These are phyloP conservation scores for Telenomus remus DNA, from an alignment of 1,140 invertebrate genomes.

Conservation along the genomic window DNA sequence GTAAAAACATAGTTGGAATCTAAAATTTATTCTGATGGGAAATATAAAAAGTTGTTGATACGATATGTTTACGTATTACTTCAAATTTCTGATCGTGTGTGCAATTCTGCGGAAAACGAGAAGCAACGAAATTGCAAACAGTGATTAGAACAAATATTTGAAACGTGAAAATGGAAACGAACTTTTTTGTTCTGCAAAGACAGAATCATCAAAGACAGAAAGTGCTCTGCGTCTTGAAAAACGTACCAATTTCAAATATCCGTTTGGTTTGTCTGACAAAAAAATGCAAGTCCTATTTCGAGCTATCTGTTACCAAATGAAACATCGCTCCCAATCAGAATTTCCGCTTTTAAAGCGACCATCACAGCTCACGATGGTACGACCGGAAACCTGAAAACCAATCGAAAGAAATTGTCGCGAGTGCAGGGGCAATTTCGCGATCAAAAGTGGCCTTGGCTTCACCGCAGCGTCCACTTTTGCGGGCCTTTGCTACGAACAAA, in stretches of 20 bases:
- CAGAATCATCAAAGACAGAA: no score
- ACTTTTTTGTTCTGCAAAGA: no score
- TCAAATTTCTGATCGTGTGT: no score
- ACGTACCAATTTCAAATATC: constrained; percentile 21
- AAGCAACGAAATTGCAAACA: no score
- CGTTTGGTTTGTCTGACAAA: not conserved
- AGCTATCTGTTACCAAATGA: constrained; percentile 15
- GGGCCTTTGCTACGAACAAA: constrained; percentile 3
- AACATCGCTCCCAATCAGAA: not conserved
- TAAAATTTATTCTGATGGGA: no score
- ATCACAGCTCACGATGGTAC: not conserved
- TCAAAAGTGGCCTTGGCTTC: constrained; percentile 10
- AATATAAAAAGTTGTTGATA: no score
- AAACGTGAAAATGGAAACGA: no score
- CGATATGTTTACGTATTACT: no score
- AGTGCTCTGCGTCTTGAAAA: constrained; percentile 1
- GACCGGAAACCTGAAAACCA: constrained; percentile 18
- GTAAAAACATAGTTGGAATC: no score
- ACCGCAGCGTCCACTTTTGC: constrained; percentile 16
- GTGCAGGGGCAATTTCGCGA: constrained; percentile 13
- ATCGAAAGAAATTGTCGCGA: constrained; percentile 28
- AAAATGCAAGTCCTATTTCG: constrained; percentile 8
- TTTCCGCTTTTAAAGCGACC: not conserved
- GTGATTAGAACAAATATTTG: no score
- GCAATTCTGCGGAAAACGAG: no score